phyloP scores from a whole-genome alignment of 35 echinoderm and acorn worm species.

The Apostichopus parvimensis region DNA sequence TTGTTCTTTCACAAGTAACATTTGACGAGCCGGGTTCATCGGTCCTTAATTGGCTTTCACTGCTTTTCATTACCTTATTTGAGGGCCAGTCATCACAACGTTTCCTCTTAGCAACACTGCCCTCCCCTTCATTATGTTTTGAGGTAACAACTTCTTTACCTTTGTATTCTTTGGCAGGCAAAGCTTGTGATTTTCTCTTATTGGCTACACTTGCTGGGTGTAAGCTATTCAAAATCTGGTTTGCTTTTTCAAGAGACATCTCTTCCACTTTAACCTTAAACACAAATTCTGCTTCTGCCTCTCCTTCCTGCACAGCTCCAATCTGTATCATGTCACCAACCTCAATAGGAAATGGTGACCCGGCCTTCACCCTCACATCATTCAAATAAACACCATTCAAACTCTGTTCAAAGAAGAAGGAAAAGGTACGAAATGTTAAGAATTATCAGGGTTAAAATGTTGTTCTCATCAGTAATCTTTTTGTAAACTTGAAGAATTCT shows the following conservation, averaged over 20 bases:
- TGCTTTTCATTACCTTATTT: not conserved
- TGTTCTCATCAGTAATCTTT: too few relatives aligned
- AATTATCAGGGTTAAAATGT: too few relatives aligned
- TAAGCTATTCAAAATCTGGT: conserved; percentile 42
- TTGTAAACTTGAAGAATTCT: too few relatives aligned
- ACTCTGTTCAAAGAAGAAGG: conserved; percentile 61
- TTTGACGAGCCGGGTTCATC: conserved; percentile 11
- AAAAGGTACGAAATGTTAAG: too few relatives aligned
- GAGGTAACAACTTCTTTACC: not conserved
- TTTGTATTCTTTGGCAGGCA: conserved; percentile 41
- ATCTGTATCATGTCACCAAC: conserved; percentile 79
- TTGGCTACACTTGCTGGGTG: conserved; percentile 41
- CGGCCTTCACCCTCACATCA: conserved; percentile 42
- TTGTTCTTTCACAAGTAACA: not conserved
- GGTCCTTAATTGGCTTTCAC: not conserved
- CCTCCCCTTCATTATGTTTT: conserved; percentile 8
- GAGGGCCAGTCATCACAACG: conserved; percentile 7
- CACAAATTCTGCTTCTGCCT: conserved; percentile 78
- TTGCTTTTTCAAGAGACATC: conserved; percentile 56
- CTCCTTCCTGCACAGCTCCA: conserved; percentile 54
- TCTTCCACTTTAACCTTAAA: conserved; percentile 59
- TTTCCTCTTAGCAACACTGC: conserved; percentile 39
- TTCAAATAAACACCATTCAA: conserved; percentile 94
- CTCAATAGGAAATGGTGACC: conserved; percentile 50
- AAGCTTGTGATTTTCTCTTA: conserved; percentile 41